Conservation (phyloP, 2,888 invertebrate genomes). For the Tuberolachnus salignus region DNA sequence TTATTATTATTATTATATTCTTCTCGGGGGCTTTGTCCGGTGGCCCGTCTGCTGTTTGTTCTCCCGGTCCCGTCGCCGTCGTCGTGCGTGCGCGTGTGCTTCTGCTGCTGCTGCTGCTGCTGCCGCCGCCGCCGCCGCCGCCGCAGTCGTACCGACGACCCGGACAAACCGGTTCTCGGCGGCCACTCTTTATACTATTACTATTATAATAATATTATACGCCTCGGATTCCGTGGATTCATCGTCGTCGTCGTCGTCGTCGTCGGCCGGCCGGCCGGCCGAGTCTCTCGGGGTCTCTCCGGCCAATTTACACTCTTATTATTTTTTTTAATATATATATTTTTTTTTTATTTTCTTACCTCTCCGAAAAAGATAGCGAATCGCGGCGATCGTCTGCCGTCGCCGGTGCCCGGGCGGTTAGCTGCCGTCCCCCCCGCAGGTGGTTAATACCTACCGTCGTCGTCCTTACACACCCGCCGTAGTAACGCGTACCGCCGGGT, state of each 20-base stretch:
- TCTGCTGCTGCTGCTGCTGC: conserved; percentile 17
- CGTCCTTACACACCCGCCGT: no score
- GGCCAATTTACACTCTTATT: conserved; percentile 40
- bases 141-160: conserved; percentile 25
- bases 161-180: conserved; percentile 48
- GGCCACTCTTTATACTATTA: background rate
- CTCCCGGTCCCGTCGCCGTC: conserved; percentile 5
- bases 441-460: no score
- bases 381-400: conserved; percentile 24
- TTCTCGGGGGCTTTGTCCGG: conserved; percentile 54
- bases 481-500: no score
- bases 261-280: background rate
- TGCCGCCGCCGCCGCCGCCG: background rate
- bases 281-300: background rate
- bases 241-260: conserved; percentile 26
- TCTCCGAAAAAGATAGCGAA: conserved; percentile 42
- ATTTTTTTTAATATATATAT: no score
- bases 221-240: conserved; percentile 46
- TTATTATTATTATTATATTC: conserved; percentile 30
- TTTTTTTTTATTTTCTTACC: background rate
- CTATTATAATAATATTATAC: conserved; percentile 30
- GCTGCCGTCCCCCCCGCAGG: no score
- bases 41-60: conserved; percentile 47
- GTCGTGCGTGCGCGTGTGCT: conserved; percentile 1
- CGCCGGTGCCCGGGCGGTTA: background rate